phyloP scores from a whole-genome alignment of 2,888 invertebrate species.

The Drosophila austrosaltans region DNA sequence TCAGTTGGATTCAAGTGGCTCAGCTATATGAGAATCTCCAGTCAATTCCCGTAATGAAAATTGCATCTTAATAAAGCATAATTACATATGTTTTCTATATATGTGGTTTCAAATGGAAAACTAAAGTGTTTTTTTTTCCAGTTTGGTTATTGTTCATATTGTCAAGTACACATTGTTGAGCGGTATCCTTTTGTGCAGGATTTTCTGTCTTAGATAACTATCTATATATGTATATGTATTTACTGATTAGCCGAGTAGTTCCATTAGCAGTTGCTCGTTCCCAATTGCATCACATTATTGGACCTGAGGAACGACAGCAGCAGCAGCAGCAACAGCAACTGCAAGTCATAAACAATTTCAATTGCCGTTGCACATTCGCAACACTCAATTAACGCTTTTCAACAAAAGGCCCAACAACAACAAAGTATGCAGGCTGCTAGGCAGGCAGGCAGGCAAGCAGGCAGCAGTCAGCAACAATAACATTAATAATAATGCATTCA shows the following conservation, averaged over 20 bases:
- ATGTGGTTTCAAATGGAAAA: slow-evolving; percentile 53
- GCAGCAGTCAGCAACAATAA: slow-evolving; percentile 53
- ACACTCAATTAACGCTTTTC: slow-evolving; percentile 79
- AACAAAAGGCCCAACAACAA: slow-evolving; percentile 67
- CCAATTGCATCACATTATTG: slow-evolving; percentile 69
- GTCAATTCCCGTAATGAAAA: slow-evolving; percentile 58
- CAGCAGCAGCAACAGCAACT: slow-evolving; percentile 53
- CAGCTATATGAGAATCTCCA: slow-evolving; percentile 43
- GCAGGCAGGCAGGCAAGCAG: slow-evolving; percentile 7
- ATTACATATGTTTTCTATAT: slow-evolving; percentile 43
- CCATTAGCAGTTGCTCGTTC: slow-evolving; percentile 54
- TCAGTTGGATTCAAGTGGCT: slow-evolving; percentile 68
- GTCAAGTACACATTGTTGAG: slow-evolving; percentile 46
- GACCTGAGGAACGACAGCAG: slow-evolving; percentile 22
- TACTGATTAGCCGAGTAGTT: slow-evolving; percentile 61
- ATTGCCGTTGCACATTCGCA: slow-evolving; percentile 77
- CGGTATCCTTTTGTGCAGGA: slow-evolving; percentile 59
- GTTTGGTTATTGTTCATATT: slow-evolving; percentile 16
- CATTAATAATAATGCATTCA: slow-evolving; percentile 75
- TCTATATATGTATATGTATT: slow-evolving; percentile 49
- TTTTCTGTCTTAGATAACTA: slow-evolving; percentile 38
- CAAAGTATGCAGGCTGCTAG: slow-evolving; percentile 48
- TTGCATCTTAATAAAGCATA: slow-evolving; percentile 64
- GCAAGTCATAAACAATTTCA: slow-evolving; percentile 78
- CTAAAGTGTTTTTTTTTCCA: slow-evolving; percentile 44